Evolutionary conservation across 2,888 invertebrate species (phyloP).

Genomic region (Dasypolia templi): DNA sequence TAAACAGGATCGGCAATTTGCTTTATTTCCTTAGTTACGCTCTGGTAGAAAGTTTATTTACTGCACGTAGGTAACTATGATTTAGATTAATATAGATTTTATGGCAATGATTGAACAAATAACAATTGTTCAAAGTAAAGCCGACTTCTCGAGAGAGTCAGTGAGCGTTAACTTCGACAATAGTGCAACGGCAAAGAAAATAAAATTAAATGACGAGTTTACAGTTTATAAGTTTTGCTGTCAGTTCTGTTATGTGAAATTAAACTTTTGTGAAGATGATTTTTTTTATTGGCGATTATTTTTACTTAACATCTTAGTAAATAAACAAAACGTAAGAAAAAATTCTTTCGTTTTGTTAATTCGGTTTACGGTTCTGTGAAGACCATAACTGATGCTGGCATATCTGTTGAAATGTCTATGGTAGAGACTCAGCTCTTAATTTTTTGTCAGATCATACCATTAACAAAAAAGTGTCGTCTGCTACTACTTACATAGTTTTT

Average conservation of each 20-base stretch:
- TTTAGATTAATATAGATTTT: not conserved
- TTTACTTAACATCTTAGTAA: not conserved
- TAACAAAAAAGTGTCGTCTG: not conserved
- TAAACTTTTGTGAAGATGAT: too few relatives aligned
- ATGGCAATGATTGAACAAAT: not conserved
- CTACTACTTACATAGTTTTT: too few relatives aligned
- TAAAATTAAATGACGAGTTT: too few relatives aligned
- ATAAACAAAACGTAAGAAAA: too few relatives aligned
- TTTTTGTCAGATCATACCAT: not conserved
- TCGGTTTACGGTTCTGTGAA: not conserved
- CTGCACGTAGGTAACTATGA: not conserved
- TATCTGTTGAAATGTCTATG: not conserved
- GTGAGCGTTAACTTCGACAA: not conserved
- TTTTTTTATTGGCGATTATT: not conserved
- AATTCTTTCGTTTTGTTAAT: not conserved
- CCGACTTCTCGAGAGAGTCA: not conserved
- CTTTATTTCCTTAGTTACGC: conserved; percentile 3
- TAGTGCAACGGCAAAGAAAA: not conserved
- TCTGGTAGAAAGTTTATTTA: conserved; percentile 14
- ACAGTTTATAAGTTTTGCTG: too few relatives aligned
- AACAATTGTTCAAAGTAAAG: not conserved
- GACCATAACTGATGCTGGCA: not conserved
- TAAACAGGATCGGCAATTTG: not conserved
- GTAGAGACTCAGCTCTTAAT: not conserved
- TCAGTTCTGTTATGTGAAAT: too few relatives aligned